Conservation (phyloP, 2,113 vertebrate species). For the Odontesthes bonariensis region DNA sequence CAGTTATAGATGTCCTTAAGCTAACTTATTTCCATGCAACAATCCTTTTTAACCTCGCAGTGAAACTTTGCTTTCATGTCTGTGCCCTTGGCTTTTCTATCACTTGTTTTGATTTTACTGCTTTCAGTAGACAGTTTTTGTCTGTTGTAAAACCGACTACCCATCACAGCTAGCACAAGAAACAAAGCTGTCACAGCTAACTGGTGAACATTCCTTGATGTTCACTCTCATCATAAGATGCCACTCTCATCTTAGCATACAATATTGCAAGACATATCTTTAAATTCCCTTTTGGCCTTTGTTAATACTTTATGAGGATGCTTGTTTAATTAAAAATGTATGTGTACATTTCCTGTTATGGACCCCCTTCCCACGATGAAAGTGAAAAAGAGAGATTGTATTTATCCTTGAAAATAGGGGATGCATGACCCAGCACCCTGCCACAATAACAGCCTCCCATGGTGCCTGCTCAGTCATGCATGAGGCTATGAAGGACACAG, state of each 20-base stretch:
- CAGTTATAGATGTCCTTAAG: conserved; percentile 19
- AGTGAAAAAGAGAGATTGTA: not conserved
- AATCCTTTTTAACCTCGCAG: conserved; percentile 6
- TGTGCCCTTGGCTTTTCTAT: conserved; percentile 1
- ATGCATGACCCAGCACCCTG: not conserved
- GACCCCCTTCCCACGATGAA: conserved; percentile 9
- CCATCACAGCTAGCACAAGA: not conserved
- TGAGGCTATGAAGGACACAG: conserved; percentile 48
- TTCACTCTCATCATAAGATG: too few species aligned
- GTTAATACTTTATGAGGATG: not conserved
- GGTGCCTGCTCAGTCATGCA: conserved; percentile 52
- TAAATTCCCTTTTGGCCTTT: too few species aligned
- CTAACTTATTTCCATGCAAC: conserved; percentile 23
- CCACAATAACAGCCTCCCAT: not conserved
- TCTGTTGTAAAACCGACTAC: not conserved
- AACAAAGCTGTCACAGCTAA: too few species aligned
- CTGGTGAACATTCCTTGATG: too few species aligned
- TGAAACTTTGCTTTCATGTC: conserved; percentile 25
- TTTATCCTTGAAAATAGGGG: conserved; percentile 45
- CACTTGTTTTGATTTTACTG: not conserved
- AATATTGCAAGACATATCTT: too few species aligned
- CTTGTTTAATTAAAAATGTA: not conserved
- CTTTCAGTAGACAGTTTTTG: not conserved
- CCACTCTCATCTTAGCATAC: too few species aligned
- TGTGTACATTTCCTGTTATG: not conserved